Evolutionary conservation across 2,797 vertebrate species (phyloP).

Genomic region (Astyanax mexicanus): DNA sequence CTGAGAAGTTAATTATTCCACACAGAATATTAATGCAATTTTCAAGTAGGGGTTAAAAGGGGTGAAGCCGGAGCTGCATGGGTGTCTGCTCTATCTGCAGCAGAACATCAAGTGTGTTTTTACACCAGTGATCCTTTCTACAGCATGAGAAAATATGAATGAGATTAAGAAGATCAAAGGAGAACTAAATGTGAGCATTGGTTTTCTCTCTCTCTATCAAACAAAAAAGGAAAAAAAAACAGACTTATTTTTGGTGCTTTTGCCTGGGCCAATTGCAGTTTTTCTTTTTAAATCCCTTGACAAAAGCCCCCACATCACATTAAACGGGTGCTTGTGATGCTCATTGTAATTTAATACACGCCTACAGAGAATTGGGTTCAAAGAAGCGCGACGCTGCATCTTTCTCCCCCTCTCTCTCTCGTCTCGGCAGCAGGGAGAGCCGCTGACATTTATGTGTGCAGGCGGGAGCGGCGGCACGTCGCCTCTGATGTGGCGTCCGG

Average conservation of each 20-base stretch:
- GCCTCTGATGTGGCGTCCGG: slow-evolving; percentile 59
- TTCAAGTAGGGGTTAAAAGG: slow-evolving; percentile 23
- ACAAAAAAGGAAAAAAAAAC: slow-evolving; percentile 62
- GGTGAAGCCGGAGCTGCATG: slow-evolving; percentile 1
- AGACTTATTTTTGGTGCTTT: slow-evolving; percentile 71
- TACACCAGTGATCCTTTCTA: slow-evolving; percentile 59
- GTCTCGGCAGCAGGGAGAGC: slow-evolving; percentile 56
- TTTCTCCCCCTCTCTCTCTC: slow-evolving; percentile 60
- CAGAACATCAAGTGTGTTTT: slow-evolving; percentile 56
- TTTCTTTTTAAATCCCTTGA: slow-evolving; percentile 71
- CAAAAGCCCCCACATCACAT: slow-evolving; percentile 68
- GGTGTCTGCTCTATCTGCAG: slow-evolving; percentile 31
- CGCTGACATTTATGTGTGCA: slow-evolving; percentile 70
- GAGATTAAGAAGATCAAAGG: slow-evolving; percentile 77
- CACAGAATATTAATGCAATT: slow-evolving; percentile 31
- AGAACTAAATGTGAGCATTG: slow-evolving; percentile 62
- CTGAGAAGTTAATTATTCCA: slow-evolving; percentile 1
- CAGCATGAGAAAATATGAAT: slow-evolving; percentile 65
- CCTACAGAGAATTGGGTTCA: slow-evolving; percentile 73
- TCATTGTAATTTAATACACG: slow-evolving; percentile 79
- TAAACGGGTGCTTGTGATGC: slow-evolving; percentile 72
- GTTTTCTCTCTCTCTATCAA: slow-evolving; percentile 42
- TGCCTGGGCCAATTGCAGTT: slow-evolving; percentile 67
- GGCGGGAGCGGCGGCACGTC: slow-evolving; percentile 64
- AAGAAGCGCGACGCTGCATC: slow-evolving; percentile 66